Percentiles rank a stretch among this genome's conserved stretches.
These are phyloP conservation scores for Hypomecis atomaria DNA, from an alignment of 2,888 invertebrate genomes.

Conservation along the genomic window DNA sequence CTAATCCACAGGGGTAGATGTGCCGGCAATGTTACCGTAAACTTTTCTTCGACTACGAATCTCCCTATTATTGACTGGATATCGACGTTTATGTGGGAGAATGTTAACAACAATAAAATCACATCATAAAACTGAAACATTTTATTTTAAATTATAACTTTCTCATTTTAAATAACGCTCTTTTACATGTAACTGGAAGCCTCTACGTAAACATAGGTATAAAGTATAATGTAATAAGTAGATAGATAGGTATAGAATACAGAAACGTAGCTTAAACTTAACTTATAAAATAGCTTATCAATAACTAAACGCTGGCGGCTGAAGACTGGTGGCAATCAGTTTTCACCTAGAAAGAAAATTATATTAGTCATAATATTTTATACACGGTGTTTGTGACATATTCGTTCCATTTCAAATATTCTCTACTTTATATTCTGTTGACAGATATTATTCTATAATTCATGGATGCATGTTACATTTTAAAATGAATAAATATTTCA, in stretches of 20 bases:
- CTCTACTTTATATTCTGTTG: too few species aligned
- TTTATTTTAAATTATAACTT: constrained; percentile 79
- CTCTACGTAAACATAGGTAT: constrained; percentile 74
- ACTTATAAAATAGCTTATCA: constrained; percentile 38
- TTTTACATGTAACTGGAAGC: constrained; percentile 80
- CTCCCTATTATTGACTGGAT: too few species aligned
- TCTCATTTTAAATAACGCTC: constrained; percentile 79
- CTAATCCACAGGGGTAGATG: too few species aligned
- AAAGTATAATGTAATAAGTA: constrained; percentile 55
- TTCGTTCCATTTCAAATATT: too few species aligned
- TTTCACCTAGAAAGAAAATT: constrained; percentile 76
- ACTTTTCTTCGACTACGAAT: too few species aligned
- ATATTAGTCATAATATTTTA: constrained; percentile 27
- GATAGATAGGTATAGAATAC: constrained; percentile 34
- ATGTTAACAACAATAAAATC: constrained; percentile 50
- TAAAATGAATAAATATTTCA: too few species aligned
- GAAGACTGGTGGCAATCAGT: constrained; percentile 67
- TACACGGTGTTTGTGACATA: too few species aligned
- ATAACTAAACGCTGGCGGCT: constrained; percentile 52
- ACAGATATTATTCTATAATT: too few species aligned
- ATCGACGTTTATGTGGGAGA: background rate
- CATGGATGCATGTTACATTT: too few species aligned
- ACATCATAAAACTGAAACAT: constrained; percentile 64
- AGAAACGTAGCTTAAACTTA: constrained; percentile 37
- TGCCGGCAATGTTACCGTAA: too few species aligned